phyloP scores from a whole-genome alignment of 1,140 invertebrate species.

The Globodera rostochiensis region DNA sequence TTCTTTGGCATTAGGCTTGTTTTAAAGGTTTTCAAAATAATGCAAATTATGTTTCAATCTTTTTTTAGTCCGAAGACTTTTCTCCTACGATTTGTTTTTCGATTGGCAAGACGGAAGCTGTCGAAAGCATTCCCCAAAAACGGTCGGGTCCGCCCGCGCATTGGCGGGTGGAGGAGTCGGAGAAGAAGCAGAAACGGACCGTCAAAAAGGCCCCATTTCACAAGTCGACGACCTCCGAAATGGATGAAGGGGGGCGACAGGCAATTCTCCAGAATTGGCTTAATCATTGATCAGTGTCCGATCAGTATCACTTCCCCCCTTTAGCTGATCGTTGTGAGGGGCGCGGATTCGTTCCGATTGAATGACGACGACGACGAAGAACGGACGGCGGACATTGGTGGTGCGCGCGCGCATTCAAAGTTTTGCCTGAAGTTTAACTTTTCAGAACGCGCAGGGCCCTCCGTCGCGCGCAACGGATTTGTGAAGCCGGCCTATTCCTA shows the following conservation, averaged over 20 bases:
- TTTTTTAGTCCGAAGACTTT: too few species aligned
- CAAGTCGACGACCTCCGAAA: neutral
- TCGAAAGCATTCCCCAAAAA: constrained; percentile 2
- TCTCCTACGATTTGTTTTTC: neutral
- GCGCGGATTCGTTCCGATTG: neutral
- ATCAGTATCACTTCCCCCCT: neutral
- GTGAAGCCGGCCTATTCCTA: constrained; percentile 97
- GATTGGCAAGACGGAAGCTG: neutral
- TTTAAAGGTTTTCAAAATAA: neutral
- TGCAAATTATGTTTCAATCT: too few species aligned
- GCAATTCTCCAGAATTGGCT: neutral
- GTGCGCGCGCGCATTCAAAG: too few species aligned
- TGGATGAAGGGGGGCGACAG: neutral
- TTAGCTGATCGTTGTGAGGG: neutral
- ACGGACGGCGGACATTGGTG: neutral
- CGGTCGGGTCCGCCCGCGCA: constrained; percentile 11
- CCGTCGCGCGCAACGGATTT: constrained; percentile 72
- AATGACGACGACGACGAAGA: constrained; percentile 2
- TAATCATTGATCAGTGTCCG: neutral
- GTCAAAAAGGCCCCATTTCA: neutral
- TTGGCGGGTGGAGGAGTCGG: constrained; percentile 18
- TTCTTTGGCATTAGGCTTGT: too few species aligned
- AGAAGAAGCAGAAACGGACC: neutral
- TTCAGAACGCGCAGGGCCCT: constrained; percentile 8
- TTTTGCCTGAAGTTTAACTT: too few species aligned